Percentiles rank a stretch among this genome's conserved stretches.
Conservation (phyloP, 2,113 vertebrate species). For the Dissostichus mawsoni region DNA sequence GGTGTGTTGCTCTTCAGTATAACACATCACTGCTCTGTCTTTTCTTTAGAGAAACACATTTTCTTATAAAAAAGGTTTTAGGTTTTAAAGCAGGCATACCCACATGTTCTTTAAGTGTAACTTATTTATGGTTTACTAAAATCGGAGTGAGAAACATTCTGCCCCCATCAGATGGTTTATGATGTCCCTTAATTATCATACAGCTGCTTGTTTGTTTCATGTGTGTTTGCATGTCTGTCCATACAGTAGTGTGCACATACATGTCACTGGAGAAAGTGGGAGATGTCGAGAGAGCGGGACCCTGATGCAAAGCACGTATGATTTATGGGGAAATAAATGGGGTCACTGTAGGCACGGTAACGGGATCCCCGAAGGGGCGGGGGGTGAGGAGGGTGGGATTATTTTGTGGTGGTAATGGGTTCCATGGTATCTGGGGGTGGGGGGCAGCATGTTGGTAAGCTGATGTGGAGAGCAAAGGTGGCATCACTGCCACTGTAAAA, state of each 20-base stretch:
- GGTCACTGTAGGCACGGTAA: conserved; percentile 60
- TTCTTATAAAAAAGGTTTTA: too few species aligned
- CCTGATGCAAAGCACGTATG: conserved; percentile 34
- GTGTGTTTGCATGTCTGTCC: conserved; percentile 5
- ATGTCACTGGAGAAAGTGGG: conserved; percentile 32
- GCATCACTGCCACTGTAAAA: conserved; percentile 31
- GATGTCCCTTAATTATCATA: background rate
- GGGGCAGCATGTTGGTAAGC: conserved; percentile 55
- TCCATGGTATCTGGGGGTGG: conserved; percentile 8
- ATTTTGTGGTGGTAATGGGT: conserved; percentile 42
- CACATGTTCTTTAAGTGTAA: background rate
- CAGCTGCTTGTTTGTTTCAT: background rate
- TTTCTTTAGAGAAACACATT: background rate
- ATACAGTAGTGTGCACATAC: background rate
- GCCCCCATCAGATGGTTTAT: background rate
- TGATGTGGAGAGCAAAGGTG: conserved; percentile 57
- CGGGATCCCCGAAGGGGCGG: conserved; percentile 39
- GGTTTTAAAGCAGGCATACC: background rate
- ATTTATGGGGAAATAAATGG: conserved; percentile 71
- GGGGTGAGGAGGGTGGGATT: conserved; percentile 6
- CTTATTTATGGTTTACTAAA: background rate
- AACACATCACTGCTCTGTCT: background rate
- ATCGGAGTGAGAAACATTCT: background rate
- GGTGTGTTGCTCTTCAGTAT: background rate
- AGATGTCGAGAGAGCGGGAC: conserved; percentile 49